Conservation (phyloP, 2,888 invertebrate species). For the Chrysopilus asiliformis region DNA sequence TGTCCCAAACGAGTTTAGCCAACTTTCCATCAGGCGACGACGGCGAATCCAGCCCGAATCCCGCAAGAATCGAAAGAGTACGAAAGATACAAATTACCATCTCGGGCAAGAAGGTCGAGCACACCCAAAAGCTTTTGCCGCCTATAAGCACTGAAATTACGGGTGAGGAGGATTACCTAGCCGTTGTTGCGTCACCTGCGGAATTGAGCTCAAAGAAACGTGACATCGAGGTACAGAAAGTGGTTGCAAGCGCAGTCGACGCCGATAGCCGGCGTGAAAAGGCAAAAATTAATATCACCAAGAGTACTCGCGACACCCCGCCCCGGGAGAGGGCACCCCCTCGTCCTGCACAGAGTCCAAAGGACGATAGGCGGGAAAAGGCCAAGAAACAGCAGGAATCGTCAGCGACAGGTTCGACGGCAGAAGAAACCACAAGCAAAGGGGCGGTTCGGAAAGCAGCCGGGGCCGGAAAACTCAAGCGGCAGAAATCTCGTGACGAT, state of each 20-base stretch:
- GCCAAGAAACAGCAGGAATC: background rate
- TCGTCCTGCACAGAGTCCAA: slow-evolving; percentile 23
- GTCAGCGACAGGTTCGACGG: slow-evolving; percentile 14
- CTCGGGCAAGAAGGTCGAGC: slow-evolving; percentile 29
- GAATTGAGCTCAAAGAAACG: slow-evolving; percentile 16
- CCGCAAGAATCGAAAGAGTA: slow-evolving; percentile 18
- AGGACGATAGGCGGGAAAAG: too few species aligned
- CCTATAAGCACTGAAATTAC: slow-evolving; percentile 7
- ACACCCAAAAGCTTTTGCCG: slow-evolving; percentile 12
- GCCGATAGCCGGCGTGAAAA: slow-evolving; percentile 19
- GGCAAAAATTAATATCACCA: slow-evolving; percentile 28
- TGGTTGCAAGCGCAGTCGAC: slow-evolving; percentile 10
- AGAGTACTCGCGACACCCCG: slow-evolving; percentile 31
- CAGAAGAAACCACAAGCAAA: slow-evolving; percentile 17
- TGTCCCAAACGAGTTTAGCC: slow-evolving; percentile 11
- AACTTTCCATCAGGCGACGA: slow-evolving; percentile 5
- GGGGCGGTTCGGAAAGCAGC: slow-evolving; percentile 10
- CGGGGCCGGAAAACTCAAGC: slow-evolving; percentile 18
- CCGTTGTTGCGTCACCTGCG: too few species aligned
- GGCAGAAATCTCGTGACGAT: slow-evolving; percentile 14
- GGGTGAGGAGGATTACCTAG: too few species aligned
- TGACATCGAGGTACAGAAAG: slow-evolving; percentile 5
- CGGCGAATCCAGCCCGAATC: slow-evolving; percentile 11
- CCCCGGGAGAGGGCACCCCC: slow-evolving; percentile 32
- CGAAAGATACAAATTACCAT: slow-evolving; percentile 32